Evolutionary conservation across 2,888 invertebrate species (phyloP), one percentile per base, ranked within the genome.

Genomic region (Protonemura montana): DNA sequence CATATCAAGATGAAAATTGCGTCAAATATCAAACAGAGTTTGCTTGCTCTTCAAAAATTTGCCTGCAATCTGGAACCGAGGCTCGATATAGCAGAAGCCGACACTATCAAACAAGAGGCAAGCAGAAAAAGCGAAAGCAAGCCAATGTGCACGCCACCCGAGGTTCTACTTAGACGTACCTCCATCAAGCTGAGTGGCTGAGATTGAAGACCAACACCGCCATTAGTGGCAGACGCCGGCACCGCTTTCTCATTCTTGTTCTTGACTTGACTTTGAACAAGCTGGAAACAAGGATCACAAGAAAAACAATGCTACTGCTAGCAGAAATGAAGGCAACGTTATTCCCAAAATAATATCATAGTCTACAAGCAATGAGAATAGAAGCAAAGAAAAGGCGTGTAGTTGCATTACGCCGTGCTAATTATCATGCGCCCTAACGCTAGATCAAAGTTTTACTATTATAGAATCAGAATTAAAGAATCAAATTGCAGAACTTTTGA

Each of bases 201-300:
- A 30, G 28, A 29, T 29, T 29, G 81, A 28, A 28, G 81, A 29
- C n/a, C 29, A 0, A 29, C 30, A 29, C 29, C 5, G 81, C 81
- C 81, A 30, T 81, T 81, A n/a, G 81, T 81, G n/a, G 81, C 29
- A 81, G 78, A 6, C 16, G 21, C 59, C 13, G 59, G 59, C 59
- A 59, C 59, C 16, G 59, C 59, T 7, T 41, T 41, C 41, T 41
- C 41, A 21, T 13, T 59, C 59, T 59, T 59, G 59, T 59, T 59
- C 59, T 10, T 59, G 16, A 3, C 59, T 59, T 59, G 59, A 59
- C 59, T 59, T 59, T 59, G 59, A 59, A 59, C 59, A 59, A 59
- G 13, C 59, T 59, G 59, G 59, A 59, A 59, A 59, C 59, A 59
- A 59, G 13, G 59, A 59, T 59, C 59, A 59, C 59, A 59, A 59